Conservation (phyloP, 2,113 vertebrate species). For the Muntiacus muntjak region DNA sequence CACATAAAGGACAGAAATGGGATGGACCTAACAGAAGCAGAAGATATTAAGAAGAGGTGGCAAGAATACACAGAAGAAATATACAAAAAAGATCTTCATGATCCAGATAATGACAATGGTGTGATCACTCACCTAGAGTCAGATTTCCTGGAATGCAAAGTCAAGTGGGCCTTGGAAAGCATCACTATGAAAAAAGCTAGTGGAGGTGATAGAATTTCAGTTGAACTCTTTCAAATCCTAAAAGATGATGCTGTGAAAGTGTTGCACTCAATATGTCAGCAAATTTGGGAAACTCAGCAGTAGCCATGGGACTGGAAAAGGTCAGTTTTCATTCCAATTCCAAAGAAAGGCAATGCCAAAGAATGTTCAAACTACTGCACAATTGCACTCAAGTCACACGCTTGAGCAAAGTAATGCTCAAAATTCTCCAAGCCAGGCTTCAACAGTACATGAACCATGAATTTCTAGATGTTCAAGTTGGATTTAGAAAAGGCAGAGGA, state of each 20-base stretch:
- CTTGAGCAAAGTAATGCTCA: background rate
- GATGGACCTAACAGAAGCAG: background rate
- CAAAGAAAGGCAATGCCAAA: background rate
- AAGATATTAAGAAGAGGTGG: background rate
- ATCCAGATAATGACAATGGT: too few species aligned
- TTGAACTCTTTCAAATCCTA: too few species aligned
- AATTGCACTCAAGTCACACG: background rate
- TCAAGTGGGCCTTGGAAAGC: too few species aligned
- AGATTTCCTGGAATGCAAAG: too few species aligned
- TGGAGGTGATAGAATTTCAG: too few species aligned
- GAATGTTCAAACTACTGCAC: background rate
- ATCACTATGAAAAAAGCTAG: too few species aligned
- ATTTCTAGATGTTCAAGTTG: background rate
- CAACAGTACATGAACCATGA: accelerated
- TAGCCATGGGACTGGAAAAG: background rate
- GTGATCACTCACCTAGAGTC: too few species aligned
- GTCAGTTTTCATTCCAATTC: background rate
- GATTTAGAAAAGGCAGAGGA: background rate
- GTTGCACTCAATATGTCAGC: too few species aligned
- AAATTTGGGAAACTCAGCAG: too few species aligned
- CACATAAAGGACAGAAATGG: background rate
- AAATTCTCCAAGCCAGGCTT: background rate
- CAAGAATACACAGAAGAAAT: too few species aligned
- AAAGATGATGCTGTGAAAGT: too few species aligned
- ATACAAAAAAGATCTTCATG: too few species aligned